Base-by-base conservation (phyloP, 2,113 vertebrate genomes). In the Calyptomena viridis region DNA sequence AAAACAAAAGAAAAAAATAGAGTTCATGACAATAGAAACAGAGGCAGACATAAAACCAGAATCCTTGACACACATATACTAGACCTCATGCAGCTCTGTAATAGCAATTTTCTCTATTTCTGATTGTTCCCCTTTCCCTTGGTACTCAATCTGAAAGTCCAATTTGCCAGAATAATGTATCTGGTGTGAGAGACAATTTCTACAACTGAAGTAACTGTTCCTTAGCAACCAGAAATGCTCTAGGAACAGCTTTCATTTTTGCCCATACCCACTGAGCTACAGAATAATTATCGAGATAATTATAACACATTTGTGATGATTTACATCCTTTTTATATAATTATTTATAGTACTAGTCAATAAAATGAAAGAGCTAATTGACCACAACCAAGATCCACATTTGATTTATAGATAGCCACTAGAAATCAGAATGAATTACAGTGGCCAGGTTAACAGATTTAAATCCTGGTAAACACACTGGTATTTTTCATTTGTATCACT, bases 121-220 rank as follows among this genome's bases (percentile, higher is more conserved):
- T 96, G 89, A 96, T 92, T 91, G 89, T 92, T 92, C 88, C 47
- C 21, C 92, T 93, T 96, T 92, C 95, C 90, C 96, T 91, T 94
- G 96, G 73, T 94, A 83, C 63, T 96, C 93, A 94, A 89, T 96
- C 95, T 94, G 91, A 95, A 96, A 95, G 92, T 94, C 91, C 85
- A 96, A 87, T 94, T 94, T 82, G 55, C 74, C 72, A 94, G 95
- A 96, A 88, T 96, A 87, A 91, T 73, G 66, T 94, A 92, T 91
- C 79, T 95, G 87, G 80, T 73, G 74, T 82, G 83, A 95, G 91
- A 94, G 58, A 78, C 71, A 90, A 89, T 92, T 95, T 95, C 93
- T 94, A 72, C 3, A 23, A 94, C 67, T 93, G 92, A 96, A 94
- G 76, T 72, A 96, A 90, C 95, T 67, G 95, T 96, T 96, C 59